Evolutionary conservation across 2,888 invertebrate species (phyloP), one percentile per base, ranked within the genome.

Genomic region (Listrodromus nycthemerus): DNA sequence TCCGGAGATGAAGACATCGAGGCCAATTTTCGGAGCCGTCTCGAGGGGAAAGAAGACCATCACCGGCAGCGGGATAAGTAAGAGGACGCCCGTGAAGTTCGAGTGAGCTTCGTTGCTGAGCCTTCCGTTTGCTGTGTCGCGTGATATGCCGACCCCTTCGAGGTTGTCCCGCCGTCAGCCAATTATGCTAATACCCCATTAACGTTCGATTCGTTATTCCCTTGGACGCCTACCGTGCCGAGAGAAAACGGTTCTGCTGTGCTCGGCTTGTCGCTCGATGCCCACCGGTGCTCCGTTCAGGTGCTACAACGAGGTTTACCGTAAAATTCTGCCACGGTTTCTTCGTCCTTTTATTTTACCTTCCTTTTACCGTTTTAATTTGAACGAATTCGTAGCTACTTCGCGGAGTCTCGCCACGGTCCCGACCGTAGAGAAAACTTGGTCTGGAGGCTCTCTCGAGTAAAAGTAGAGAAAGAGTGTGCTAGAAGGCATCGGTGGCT

Each of bases 1-100:
- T 66, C 75, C 80, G 77, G 84, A 85, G 89, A 91, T 90, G 89
- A 89, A 91, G 90, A 91, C 89, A 88, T 91, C 90, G 83, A 70
- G 87, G 88, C 82, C 87, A 89, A 89, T 91, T 89, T 89, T 84
- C 74, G 77, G 63, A 65, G 66, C 52, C 55, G 41, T 16, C 55
- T 21, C 24, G 55, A 24, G 24, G 55, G 13, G 24, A 24, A 55
- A 13, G 55, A 13, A 13, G 21, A 24, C 55, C 69, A 55, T 71
- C 27, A 30, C 16, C 30, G 73, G 76, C 58, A 70, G 58, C 73
- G 82, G 61, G 80, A 55, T 27, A 69, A 27, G 74, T 55, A 73
- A 52, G 37, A 27, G 61, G 19, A 48, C 7, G 27, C 30, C 61
- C 16, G 41, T n/a, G 61, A 13, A n/a, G 27, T 61, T 27, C 55